Percentiles rank a stretch among this genome's conserved stretches.
phyloP scores from a whole-genome alignment of 2,113 vertebrate species.

The Setophaga coronata region DNA sequence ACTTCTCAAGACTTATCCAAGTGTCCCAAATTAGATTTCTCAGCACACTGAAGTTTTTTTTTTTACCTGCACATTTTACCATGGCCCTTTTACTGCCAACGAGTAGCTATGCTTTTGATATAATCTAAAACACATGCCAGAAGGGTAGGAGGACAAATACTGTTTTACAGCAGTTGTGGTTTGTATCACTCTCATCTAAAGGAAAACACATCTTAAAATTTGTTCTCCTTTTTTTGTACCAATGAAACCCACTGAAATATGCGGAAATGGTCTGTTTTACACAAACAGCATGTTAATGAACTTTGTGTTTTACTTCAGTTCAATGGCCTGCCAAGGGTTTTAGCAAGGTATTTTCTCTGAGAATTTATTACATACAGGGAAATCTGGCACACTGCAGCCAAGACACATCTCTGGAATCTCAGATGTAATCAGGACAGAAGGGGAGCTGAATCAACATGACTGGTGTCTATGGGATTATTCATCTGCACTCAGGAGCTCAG shows the following conservation, averaged over 20 bases:
- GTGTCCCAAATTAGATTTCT: neutral
- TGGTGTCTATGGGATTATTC: neutral
- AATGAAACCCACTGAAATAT: neutral
- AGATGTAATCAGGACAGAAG: neutral
- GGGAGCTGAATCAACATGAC: neutral
- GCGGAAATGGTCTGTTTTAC: neutral
- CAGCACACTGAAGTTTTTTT: neutral
- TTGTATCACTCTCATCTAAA: neutral
- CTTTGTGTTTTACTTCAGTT: neutral
- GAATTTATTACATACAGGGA: neutral
- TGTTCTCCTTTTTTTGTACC: neutral
- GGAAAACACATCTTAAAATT: neutral
- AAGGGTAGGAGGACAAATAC: neutral
- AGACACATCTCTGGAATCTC: neutral
- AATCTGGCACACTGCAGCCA: neutral
- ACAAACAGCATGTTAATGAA: neutral
- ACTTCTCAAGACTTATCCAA: neutral
- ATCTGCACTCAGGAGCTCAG: neutral
- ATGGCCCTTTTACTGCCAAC: neutral
- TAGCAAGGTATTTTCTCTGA: neutral
- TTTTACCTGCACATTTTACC: neutral
- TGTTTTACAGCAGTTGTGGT: neutral
- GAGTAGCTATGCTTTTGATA: neutral
- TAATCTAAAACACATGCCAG: neutral
- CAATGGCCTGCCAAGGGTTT: neutral